Conservation (phyloP, 2,113 vertebrate genomes). For the Anolis sagrei region DNA sequence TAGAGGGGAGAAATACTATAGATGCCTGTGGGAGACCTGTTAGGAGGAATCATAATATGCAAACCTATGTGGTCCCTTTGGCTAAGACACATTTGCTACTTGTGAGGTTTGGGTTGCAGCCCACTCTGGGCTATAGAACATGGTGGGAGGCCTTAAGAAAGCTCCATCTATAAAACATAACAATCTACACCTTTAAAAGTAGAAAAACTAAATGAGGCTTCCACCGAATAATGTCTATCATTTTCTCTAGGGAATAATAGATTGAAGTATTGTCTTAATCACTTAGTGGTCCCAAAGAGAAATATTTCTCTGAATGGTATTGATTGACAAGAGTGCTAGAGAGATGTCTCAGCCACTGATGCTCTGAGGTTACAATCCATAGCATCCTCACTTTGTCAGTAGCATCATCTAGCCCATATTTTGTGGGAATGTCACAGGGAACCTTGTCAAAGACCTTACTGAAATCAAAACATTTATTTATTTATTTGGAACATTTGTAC, state of each 20-base stretch:
- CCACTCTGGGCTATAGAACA: neutral
- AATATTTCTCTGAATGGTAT: neutral
- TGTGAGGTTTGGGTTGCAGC: slow-evolving; percentile 25
- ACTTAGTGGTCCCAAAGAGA: too few relatives aligned
- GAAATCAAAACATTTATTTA: too few relatives aligned
- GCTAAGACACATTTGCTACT: slow-evolving; percentile 20
- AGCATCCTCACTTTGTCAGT: neutral
- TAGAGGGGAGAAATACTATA: neutral
- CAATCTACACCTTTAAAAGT: neutral
- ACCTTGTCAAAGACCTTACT: too few relatives aligned
- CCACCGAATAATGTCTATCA: neutral
- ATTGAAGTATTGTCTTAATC: neutral
- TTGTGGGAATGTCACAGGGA: too few relatives aligned
- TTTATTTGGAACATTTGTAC: too few relatives aligned
- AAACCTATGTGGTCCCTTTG: slow-evolving; percentile 22
- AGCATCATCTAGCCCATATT: too few relatives aligned
- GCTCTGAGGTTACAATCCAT: neutral
- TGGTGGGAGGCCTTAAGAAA: slow-evolving; percentile 23
- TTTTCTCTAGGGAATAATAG: neutral
- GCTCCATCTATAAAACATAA: slow-evolving; percentile 15
- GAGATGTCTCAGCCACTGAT: neutral
- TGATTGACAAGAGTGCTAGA: neutral
- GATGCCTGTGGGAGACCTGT: slow-evolving; percentile 30
- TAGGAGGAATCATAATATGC: neutral
- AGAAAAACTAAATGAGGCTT: neutral